A percentile compares a stretch with the other conserved stretches of the same genome.
phyloP scores from a whole-genome alignment of 2,888 invertebrate genomes.

The Dyspetes luteomarginatus region DNA sequence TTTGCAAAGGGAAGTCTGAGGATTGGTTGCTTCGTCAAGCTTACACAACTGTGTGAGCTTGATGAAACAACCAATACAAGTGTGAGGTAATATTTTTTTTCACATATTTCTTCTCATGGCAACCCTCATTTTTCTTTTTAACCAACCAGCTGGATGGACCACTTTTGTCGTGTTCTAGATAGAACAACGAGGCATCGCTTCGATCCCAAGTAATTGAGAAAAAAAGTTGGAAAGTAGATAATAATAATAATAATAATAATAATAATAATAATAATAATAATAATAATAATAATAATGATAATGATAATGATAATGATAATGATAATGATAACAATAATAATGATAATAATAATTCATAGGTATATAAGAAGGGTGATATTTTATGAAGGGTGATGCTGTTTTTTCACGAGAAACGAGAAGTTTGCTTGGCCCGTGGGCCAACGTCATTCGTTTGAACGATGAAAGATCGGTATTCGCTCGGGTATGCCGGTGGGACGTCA shows the following conservation, averaged over 20 bases:
- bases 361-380: conserved; percentile 41
- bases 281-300: too few species aligned
- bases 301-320: too few species aligned
- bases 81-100: not conserved
- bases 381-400: conserved; percentile 19
- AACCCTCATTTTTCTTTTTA: not conserved
- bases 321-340: too few species aligned
- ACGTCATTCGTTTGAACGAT: conserved; percentile 57
- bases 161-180: conserved; percentile 15
- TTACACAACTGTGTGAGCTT: not conserved
- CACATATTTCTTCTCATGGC: not conserved
- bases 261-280: too few species aligned
- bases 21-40: not conserved
- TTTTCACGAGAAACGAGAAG: not conserved
- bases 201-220: too few species aligned
- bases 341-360: too few species aligned
- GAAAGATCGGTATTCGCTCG: conserved; percentile 68
- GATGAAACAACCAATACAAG: not conserved
- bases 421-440: not conserved
- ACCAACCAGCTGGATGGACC: not conserved
- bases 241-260: too few species aligned
- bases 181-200: too few species aligned
- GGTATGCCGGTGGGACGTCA: conserved; percentile 62
- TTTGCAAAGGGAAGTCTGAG: too few species aligned
- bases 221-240: too few species aligned